These are phyloP conservation scores for Hippoglossus stenolepis DNA, from an alignment of 2,113 vertebrate species.

Conservation along the genomic window DNA sequence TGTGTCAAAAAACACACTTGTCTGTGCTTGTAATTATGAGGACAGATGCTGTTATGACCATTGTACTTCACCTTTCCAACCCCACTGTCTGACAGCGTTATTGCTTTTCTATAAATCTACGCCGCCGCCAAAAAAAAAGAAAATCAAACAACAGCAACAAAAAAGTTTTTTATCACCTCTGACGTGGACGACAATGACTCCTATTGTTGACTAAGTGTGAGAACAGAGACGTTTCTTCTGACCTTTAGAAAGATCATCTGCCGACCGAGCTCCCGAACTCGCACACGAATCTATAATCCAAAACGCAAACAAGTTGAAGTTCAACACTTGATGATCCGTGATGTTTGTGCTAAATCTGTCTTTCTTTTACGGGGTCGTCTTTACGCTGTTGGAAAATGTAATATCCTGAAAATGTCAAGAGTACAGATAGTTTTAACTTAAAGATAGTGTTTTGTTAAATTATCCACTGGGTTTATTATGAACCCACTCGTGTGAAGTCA, in stretches of 20 bases:
- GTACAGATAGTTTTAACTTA: background rate
- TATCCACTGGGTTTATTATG: no score
- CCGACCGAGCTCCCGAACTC: constrained; percentile 18
- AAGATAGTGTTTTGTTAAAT: background rate
- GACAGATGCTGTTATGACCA: constrained; percentile 55
- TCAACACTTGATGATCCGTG: background rate
- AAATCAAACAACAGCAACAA: background rate
- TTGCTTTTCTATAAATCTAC: constrained; percentile 60
- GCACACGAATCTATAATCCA: constrained; percentile 30
- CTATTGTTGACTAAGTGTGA: constrained; percentile 73
- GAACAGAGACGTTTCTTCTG: constrained; percentile 53
- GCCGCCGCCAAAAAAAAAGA: constrained; percentile 39
- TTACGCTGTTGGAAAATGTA: background rate
- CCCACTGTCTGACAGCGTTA: constrained; percentile 52
- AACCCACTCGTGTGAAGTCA: no score
- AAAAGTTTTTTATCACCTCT: constrained; percentile 47
- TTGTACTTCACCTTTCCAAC: constrained; percentile 49
- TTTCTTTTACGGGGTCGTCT: background rate
- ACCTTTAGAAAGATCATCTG: constrained; percentile 65
- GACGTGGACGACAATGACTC: constrained; percentile 59
- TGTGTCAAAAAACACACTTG: constrained; percentile 16
- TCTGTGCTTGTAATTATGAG: constrained; percentile 39
- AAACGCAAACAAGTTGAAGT: constrained; percentile 29
- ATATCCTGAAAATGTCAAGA: background rate
- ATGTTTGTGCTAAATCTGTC: constrained; percentile 12